phyloP scores from a whole-genome alignment of 2,888 invertebrate species.

The Apodemia zela region DNA sequence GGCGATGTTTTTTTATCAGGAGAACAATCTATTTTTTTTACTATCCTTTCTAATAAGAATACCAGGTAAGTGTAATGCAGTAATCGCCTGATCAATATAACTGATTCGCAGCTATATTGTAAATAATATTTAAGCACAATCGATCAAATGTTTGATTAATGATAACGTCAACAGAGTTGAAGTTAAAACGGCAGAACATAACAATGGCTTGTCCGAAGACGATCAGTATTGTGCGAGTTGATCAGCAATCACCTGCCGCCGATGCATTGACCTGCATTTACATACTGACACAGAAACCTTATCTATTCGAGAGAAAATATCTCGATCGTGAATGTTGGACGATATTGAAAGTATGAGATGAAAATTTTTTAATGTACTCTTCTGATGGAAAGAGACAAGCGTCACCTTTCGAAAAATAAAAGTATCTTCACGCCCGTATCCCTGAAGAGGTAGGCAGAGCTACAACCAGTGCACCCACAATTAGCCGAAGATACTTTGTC shows the following conservation, averaged over 20 bases:
- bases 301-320: slow-evolving; percentile 16
- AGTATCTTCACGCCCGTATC: too few relatives aligned
- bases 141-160: slow-evolving; percentile 2
- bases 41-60: too few relatives aligned
- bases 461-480: too few relatives aligned
- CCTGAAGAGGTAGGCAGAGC: too few relatives aligned
- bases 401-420: too few relatives aligned
- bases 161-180: slow-evolving; percentile 6
- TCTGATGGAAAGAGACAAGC: too few relatives aligned
- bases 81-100: not conserved
- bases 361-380: too few relatives aligned
- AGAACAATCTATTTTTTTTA: too few relatives aligned
- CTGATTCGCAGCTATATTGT: not conserved
- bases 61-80: too few relatives aligned
- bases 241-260: slow-evolving; percentile 53
- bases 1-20: too few relatives aligned
- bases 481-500: too few relatives aligned
- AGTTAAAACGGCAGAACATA: not conserved
- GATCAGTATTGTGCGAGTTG: slow-evolving; percentile 20
- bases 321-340: slow-evolving; percentile 1
- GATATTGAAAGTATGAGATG: too few relatives aligned
- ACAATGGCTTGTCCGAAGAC: slow-evolving; percentile 7
- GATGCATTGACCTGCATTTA: slow-evolving; percentile 59
- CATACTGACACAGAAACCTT: slow-evolving; percentile 27
- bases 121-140: not conserved